Conservation (phyloP, 2,888 invertebrate genomes). For the Hemaris fuciformis region DNA sequence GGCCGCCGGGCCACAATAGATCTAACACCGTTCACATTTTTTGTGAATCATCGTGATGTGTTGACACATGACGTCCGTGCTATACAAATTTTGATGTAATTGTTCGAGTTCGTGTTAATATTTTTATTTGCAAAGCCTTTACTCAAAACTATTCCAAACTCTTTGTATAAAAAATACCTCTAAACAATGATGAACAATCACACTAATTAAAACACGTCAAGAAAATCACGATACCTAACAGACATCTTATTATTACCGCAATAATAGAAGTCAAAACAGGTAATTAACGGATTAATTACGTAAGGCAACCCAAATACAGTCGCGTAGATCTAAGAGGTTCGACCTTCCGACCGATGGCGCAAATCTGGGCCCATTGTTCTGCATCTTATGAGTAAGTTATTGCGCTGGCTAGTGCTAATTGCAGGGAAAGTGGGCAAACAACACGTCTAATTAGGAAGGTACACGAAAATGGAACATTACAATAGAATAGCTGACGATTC, state of each 20-base stretch:
- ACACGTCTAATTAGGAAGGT: conserved; percentile 44
- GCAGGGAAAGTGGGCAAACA: conserved; percentile 54
- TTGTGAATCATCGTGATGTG: conserved; percentile 35
- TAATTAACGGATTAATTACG: background rate
- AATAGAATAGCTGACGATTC: conserved; percentile 4
- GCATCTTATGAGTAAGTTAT: conserved; percentile 5
- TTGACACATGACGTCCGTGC: conserved; percentile 23
- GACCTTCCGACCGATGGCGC: background rate
- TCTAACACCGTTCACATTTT: conserved; percentile 25
- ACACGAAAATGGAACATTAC: conserved; percentile 15
- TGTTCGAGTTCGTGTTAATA: background rate
- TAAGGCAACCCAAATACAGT: background rate
- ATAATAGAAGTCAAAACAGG: background rate
- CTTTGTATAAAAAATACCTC: background rate
- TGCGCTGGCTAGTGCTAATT: conserved; percentile 25
- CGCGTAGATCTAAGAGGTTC: background rate
- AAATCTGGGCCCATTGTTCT: conserved; percentile 11
- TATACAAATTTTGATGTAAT: background rate
- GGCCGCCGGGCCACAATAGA: conserved; percentile 23
- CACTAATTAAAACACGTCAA: background rate
- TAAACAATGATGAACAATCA: background rate
- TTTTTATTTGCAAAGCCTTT: background rate
- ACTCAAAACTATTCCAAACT: background rate
- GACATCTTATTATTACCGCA: background rate
- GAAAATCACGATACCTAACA: background rate